Percentiles rank a stretch among this genome's conserved stretches.
phyloP scores from a whole-genome alignment of 2,888 invertebrate genomes.

The Orchesellides sinensis region DNA sequence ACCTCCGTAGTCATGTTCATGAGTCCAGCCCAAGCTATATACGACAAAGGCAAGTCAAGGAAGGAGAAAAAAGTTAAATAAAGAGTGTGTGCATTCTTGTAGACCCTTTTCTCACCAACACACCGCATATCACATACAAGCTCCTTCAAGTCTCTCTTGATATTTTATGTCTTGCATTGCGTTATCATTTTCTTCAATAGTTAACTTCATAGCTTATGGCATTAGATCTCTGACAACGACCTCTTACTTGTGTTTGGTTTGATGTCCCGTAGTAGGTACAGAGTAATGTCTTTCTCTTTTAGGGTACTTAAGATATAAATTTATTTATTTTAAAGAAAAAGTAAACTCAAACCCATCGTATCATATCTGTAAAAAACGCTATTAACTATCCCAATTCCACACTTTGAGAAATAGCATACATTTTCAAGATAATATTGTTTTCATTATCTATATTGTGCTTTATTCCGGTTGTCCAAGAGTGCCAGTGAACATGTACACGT shows the following conservation, averaged over 20 bases:
- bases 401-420: neutral
- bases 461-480: too few species aligned
- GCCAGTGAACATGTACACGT: too few species aligned
- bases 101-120: conserved; percentile 4
- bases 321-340: neutral
- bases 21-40: neutral
- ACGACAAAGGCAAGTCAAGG: neutral
- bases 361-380: neutral
- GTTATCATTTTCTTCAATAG: conserved; percentile 2
- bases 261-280: neutral
- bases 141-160: conserved; percentile 11
- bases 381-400: conserved; percentile 6
- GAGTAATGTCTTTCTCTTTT: neutral
- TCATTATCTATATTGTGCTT: too few species aligned
- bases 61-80: neutral
- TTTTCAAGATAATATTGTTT: neutral
- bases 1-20: neutral
- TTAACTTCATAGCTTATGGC: neutral
- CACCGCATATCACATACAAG: neutral
- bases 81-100: neutral
- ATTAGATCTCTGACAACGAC: neutral
- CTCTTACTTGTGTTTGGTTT: neutral
- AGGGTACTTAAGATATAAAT: neutral
- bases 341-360: too few species aligned
- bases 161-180: neutral